Evolutionary conservation across 2,113 vertebrate species (phyloP).

Genomic region (Thomomys bottae): DNA sequence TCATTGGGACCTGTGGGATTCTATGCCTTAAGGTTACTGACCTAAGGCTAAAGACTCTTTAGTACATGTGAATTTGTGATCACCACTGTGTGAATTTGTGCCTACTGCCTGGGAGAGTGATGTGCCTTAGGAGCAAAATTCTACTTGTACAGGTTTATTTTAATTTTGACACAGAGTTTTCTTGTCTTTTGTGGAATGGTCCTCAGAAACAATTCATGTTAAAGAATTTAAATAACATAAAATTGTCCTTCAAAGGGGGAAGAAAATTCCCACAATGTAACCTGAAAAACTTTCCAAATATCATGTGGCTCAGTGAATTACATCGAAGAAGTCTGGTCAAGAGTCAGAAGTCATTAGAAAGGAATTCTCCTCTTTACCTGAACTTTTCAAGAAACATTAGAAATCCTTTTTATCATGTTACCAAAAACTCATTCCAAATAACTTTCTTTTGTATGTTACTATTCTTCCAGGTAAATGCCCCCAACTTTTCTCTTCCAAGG

Average conservation of each 20-base stretch:
- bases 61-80: background rate
- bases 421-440: background rate
- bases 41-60: background rate
- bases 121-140: background rate
- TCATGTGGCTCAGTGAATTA: background rate
- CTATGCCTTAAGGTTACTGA: background rate
- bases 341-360: background rate
- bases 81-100: background rate
- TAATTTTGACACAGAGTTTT: background rate
- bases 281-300: background rate
- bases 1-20: background rate
- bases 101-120: no score
- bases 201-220: background rate
- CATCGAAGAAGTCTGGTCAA: background rate
- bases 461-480: background rate
- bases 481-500: background rate
- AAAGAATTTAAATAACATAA: slow-evolving; percentile 1
- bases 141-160: background rate
- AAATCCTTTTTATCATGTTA: background rate
- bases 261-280: background rate
- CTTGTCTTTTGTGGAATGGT: background rate
- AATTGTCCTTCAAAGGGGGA: background rate
- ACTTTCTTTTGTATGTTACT: background rate
- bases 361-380: background rate
- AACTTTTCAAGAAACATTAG: background rate